Base-by-base conservation (phyloP, 2,888 invertebrate species). In the Torymus aiolomorphi region DNA sequence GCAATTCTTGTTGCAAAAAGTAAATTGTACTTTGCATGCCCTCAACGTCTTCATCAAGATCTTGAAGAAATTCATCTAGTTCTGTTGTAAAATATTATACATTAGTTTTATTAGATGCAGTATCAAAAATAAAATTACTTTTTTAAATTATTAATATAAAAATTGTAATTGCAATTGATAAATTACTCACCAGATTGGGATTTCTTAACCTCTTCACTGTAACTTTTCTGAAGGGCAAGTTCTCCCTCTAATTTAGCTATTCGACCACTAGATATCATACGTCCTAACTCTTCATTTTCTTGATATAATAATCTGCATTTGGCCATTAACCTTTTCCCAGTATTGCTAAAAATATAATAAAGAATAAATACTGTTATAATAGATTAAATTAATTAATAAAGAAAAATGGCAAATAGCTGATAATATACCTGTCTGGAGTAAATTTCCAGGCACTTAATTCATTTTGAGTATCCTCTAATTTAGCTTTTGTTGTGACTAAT, bases 391-490 rank as follows among this genome's bases (percentile, higher is more conserved):
- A 4, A 71, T 78, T 14, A 20, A 20, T 51, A n/a, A 54, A 20
- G 20, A 20, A 20, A 20, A 20, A 51, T 52, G 2, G 1, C 66
- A 49, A 61, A 76, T 59, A 69, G 65, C 52, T 11, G 54, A 59
- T 61, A 20, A 59, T 65, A 82, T 84, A 94, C 94, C 94, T 98
- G 91, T 99, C 99, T n/a, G 98, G 98, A 14, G 98, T 98, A 91
- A 99, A 99, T 91, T 99, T 99, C 98, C 98, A 99, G 2, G 99
- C 98, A 76, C 97, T 96, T 65, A 99, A 92, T 92, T 99, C 99
- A 91, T 97, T 98, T 91, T 98, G 98, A 18, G 98, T 98, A 91
- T 98, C 98, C 90, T 98, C 98, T 84, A 98, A 92, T 89, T 96
- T 96, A 74, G 97, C 95, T 90, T 97, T 96, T 20, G 97, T 96